phyloP scores from a whole-genome alignment of 2,113 vertebrate species.

The Rhegmatorhina hoffmannsi region DNA sequence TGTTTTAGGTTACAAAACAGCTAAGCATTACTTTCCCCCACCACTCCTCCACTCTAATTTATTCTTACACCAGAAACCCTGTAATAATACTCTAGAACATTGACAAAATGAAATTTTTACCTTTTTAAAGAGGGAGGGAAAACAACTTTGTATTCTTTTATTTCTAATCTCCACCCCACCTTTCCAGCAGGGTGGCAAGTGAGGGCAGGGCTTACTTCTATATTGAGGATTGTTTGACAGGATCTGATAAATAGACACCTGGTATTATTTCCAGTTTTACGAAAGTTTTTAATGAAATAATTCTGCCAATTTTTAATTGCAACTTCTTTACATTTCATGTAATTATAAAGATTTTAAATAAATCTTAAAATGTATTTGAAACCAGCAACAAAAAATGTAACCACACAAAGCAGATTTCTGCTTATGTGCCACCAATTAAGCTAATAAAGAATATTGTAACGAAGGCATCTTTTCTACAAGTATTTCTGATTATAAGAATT shows the following conservation, averaged over 20 bases:
- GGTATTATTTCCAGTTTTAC: background rate
- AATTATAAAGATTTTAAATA: background rate
- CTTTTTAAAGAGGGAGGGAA: background rate
- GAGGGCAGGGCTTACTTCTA: background rate
- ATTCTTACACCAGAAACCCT: background rate
- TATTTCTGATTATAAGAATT: background rate
- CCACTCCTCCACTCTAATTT: rapidly evolving
- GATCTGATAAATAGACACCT: background rate
- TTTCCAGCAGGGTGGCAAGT: background rate
- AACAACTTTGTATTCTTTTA: background rate
- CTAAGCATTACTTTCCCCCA: background rate
- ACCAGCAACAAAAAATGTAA: background rate
- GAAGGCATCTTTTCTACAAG: background rate
- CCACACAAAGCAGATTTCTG: background rate
- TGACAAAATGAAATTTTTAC: background rate
- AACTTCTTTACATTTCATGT: background rate
- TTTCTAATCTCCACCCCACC: background rate
- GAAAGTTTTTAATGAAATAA: background rate
- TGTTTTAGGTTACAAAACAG: background rate
- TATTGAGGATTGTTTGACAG: background rate
- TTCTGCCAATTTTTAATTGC: background rate
- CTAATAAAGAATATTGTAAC: background rate
- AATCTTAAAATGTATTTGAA: background rate
- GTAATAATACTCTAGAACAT: background rate
- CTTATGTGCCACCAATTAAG: background rate